Percentiles rank a stretch among this genome's conserved stretches.
Evolutionary conservation across 2,113 vertebrate species (phyloP).

Genomic region (Thamnophis sirtalis): DNA sequence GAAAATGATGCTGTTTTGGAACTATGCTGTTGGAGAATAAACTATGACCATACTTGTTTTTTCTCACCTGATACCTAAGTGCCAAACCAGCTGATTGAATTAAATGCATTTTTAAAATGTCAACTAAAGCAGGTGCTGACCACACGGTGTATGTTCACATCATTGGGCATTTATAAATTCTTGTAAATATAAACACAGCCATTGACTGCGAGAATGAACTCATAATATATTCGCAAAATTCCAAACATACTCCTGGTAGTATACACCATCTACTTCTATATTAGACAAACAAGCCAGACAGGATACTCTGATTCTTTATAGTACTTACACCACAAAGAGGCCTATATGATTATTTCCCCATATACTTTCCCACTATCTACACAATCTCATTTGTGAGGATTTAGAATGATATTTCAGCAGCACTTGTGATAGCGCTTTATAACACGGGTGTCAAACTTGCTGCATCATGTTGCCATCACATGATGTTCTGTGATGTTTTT

Average conservation of each 20-base stretch:
- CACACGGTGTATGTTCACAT: not conserved
- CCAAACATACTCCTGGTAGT: not conserved
- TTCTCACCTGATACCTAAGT: not conserved
- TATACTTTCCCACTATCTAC: not conserved
- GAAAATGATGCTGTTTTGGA: not conserved
- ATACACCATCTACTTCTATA: not conserved
- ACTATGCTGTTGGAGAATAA: not conserved
- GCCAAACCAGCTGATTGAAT: not conserved
- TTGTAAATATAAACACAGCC: not conserved
- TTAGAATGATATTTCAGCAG: not conserved
- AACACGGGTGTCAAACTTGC: not conserved
- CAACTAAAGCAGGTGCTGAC: not conserved
- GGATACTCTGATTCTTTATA: not conserved
- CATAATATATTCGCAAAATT: not conserved
- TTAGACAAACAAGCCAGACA: not conserved
- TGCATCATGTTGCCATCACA: no score
- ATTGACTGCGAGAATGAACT: not conserved
- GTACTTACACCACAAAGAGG: not conserved
- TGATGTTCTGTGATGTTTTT: no score
- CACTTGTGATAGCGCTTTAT: not conserved
- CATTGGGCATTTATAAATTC: not conserved
- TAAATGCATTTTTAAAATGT: not conserved
- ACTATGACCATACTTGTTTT: not conserved
- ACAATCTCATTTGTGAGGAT: not conserved
- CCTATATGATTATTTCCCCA: not conserved